Evolutionary conservation across 2,113 vertebrate species (phyloP), one percentile per base, ranked within the genome.

Genomic region (Litocranius walleri): DNA sequence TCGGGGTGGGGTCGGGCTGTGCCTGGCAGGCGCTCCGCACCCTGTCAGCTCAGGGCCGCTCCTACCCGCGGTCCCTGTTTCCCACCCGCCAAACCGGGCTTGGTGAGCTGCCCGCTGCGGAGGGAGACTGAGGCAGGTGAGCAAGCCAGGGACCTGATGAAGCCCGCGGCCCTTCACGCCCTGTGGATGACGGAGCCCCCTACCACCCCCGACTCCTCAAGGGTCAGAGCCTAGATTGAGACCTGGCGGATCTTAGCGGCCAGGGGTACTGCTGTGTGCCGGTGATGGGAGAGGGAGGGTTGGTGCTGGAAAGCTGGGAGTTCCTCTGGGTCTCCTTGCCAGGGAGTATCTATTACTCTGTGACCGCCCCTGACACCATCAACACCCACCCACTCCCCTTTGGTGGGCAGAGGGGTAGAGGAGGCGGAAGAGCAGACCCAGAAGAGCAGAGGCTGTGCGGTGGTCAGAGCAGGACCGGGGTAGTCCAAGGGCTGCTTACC

Each of bases 1-100:
- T 27, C 23, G 0, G 5, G 29, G 48, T 27, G 29, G 9, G 6
- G 7, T 15, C 4, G 30, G 6, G 30, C 30, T 1, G 80, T 36
- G 74, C 36, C 21, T 50, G n/a, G 50, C 3, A 1, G 62, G 33
- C 23, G 77, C 36, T 80, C 45, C 15, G 9, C 21, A 10, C 54
- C 25, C 29, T 78, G 8, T 91, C 27, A 30, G 43, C 40, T 30
- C 61, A 29, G 30, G 61, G n/a, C 30, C 13, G 33, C 33, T 13
- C n/a, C 19, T 27, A 5, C 14, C 62, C 33, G 14, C 45, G 8
- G 16, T 33, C 8, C n/a, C 48, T 8, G 25, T 56, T 87, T 91
- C n/a, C 80, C 50, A 25, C 5, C 14, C 13, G 27, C 16, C n/a
- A 40, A 54, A 9, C 9, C 52, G 45, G 30, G 17, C 43, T 94